These are phyloP conservation scores for Cataglyphis altisquamis DNA, from an alignment of 2,888 invertebrate species.

Conservation along the genomic window DNA sequence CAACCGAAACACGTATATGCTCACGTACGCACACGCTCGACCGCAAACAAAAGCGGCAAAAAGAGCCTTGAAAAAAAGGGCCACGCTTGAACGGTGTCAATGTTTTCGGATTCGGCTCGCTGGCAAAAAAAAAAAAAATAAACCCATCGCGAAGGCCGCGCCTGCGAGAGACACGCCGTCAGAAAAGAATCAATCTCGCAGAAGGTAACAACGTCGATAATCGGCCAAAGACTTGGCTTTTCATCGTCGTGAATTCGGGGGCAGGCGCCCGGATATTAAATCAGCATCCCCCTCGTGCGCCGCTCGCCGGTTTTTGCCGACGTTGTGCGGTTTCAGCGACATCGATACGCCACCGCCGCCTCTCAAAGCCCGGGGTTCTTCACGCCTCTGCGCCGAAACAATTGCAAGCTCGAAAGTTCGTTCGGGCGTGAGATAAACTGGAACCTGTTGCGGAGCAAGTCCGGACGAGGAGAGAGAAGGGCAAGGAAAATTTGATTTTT, in stretches of 20 bases:
- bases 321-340: slow-evolving; percentile 46
- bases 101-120: slow-evolving; percentile 45
- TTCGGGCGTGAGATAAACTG: slow-evolving; percentile 69
- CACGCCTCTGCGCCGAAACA: slow-evolving; percentile 71
- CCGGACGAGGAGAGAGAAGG: slow-evolving; percentile 53
- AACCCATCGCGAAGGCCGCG: slow-evolving; percentile 13
- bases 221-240: slow-evolving; percentile 55
- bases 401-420: slow-evolving; percentile 65
- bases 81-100: slow-evolving; percentile 49
- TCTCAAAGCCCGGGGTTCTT: slow-evolving; percentile 72
- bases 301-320: slow-evolving; percentile 19
- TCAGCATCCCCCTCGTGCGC: slow-evolving; percentile 29
- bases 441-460: slow-evolving; percentile 75
- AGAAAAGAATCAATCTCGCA: slow-evolving; percentile 62
- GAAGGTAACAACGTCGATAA: slow-evolving; percentile 68
- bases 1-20: background rate
- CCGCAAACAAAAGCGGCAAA: slow-evolving; percentile 36
- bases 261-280: slow-evolving; percentile 30
- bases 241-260: slow-evolving; percentile 39
- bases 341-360: slow-evolving; percentile 44
- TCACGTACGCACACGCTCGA: slow-evolving; percentile 8
- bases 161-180: slow-evolving; percentile 22
- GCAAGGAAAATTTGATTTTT: slow-evolving; percentile 68
- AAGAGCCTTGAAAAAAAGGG: slow-evolving; percentile 43
- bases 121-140: slow-evolving; percentile 20